Evolutionary conservation across 2,888 invertebrate genomes (phyloP).

Genomic region (Drosophila mulleri): DNA sequence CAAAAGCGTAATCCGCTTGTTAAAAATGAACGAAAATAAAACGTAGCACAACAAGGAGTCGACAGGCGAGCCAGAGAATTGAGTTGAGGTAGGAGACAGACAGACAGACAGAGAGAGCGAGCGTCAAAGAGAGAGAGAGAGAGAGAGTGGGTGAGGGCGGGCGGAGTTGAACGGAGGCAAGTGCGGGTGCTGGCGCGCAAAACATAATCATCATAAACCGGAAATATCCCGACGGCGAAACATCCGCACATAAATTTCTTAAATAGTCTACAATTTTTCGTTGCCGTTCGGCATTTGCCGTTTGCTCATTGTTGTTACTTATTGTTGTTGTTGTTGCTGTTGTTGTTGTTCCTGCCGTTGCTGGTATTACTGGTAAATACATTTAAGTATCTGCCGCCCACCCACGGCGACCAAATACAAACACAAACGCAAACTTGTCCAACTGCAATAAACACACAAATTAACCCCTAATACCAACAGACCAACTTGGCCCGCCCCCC

Average conservation of each 20-base stretch:
- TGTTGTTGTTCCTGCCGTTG: slow-evolving; percentile 12
- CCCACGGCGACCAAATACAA: slow-evolving; percentile 42
- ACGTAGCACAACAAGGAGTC: slow-evolving; percentile 39
- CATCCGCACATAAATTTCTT: slow-evolving; percentile 81
- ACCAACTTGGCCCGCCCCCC: neutral
- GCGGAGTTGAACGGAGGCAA: slow-evolving; percentile 1
- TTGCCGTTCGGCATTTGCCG: slow-evolving; percentile 67
- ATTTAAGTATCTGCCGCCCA: slow-evolving; percentile 69
- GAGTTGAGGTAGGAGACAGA: neutral
- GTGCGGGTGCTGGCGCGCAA: slow-evolving; percentile 53
- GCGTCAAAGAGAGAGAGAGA: neutral
- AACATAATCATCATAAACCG: slow-evolving; percentile 82
- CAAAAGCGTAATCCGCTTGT: slow-evolving; percentile 74
- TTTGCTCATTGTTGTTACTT: slow-evolving; percentile 34
- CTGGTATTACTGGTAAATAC: slow-evolving; percentile 72
- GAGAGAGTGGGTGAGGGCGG: neutral
- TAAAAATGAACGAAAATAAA: slow-evolving; percentile 76
- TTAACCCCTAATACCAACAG: slow-evolving; percentile 76
- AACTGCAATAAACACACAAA: slow-evolving; percentile 81
- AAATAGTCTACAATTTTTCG: slow-evolving; percentile 79
- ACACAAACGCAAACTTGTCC: slow-evolving; percentile 68
- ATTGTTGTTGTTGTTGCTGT: slow-evolving; percentile 37
- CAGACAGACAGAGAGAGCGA: neutral
- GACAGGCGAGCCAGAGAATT: slow-evolving; percentile 11
- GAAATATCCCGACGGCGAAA: slow-evolving; percentile 82